Evolutionary conservation across 1,140 invertebrate genomes (phyloP).

Genomic region (Leptonema lineaticorne): DNA sequence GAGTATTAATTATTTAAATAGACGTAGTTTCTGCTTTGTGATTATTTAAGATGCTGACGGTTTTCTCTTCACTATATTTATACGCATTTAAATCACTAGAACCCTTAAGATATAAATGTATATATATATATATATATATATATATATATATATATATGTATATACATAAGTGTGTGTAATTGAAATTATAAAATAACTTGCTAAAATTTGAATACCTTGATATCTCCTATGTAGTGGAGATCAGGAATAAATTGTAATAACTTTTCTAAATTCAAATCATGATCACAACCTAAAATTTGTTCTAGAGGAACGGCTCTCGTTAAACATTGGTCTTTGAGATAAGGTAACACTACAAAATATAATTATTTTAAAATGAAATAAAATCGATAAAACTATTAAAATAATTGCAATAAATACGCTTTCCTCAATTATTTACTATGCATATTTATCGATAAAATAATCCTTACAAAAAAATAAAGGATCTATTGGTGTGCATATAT

Average conservation of each 20-base stretch:
- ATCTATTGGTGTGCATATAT: slow-evolving; percentile 71
- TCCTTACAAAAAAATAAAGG: slow-evolving; percentile 65
- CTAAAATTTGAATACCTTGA: slow-evolving; percentile 56
- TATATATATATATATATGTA: too few species aligned
- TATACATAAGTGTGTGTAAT: too few species aligned
- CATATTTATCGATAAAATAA: slow-evolving; percentile 54
- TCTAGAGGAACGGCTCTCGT: slow-evolving; percentile 67
- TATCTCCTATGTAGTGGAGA: slow-evolving; percentile 64
- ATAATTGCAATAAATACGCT: slow-evolving; percentile 28
- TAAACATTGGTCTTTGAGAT: slow-evolving; percentile 58
- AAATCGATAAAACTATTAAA: neutral
- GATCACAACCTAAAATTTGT: slow-evolving; percentile 58
- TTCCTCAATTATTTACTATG: slow-evolving; percentile 46
- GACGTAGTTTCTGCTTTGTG: too few species aligned
- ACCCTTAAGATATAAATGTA: slow-evolving; percentile 48
- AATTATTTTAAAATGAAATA: slow-evolving; percentile 23
- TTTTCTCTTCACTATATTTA: slow-evolving; percentile 77
- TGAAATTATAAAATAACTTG: too few species aligned
- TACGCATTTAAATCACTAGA: slow-evolving; percentile 69
- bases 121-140: slow-evolving; percentile 35
- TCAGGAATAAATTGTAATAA: slow-evolving; percentile 47
- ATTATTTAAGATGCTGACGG: too few species aligned
- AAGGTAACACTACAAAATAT: slow-evolving; percentile 57
- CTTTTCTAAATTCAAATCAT: slow-evolving; percentile 49
- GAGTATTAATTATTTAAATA: too few species aligned